Evolutionary conservation across 2,113 vertebrate genomes (phyloP).

Genomic region (Vulpes vulpes): DNA sequence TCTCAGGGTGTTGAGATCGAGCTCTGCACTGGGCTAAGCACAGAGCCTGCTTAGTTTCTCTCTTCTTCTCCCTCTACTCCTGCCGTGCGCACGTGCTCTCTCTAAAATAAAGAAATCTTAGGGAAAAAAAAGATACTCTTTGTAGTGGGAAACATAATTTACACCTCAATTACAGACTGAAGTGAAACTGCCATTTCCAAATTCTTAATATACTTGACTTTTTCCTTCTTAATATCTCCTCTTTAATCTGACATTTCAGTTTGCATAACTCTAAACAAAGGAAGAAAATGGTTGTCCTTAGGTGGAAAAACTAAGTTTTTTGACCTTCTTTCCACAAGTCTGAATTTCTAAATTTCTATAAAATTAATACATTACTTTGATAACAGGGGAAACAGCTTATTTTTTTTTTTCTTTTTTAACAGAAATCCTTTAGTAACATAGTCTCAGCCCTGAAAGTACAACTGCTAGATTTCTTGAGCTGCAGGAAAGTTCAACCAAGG

Average conservation of each 20-base stretch:
- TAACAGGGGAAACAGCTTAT: background rate
- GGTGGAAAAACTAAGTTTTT: background rate
- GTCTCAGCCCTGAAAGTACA: background rate
- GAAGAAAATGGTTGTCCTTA: background rate
- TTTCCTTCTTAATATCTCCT: background rate
- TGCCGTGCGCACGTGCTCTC: background rate
- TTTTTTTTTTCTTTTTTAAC: background rate
- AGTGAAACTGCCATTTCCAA: background rate
- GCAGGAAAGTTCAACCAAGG: background rate
- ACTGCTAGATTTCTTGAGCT: background rate
- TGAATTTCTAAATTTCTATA: background rate
- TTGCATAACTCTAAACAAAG: constrained; percentile 35
- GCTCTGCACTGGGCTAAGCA: background rate
- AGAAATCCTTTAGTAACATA: background rate
- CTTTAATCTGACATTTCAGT: background rate
- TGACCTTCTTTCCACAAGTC: background rate
- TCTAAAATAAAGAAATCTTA: background rate
- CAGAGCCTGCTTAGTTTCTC: background rate
- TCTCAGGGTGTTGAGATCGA: background rate
- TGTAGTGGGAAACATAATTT: background rate
- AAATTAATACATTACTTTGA: constrained; percentile 13
- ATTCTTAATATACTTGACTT: background rate
- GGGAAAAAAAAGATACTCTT: background rate
- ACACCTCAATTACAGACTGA: background rate
- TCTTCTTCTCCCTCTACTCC: background rate